Base-by-base conservation (phyloP, 2,888 invertebrate genomes). In the Penaeus monodon region DNA sequence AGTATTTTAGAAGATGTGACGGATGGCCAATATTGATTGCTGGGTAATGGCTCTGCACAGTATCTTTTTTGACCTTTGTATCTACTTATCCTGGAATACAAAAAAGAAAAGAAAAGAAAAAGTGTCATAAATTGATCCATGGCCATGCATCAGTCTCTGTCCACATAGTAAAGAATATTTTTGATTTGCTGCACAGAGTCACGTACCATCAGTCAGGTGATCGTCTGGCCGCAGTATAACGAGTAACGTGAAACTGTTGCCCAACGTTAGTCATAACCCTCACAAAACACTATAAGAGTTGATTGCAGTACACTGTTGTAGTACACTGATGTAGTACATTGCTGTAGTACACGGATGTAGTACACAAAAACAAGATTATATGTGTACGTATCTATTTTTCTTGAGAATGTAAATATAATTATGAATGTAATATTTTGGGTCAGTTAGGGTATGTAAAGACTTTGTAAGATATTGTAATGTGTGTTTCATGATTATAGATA, bases 391-490 rank as follows among this genome's bases (percentile, higher is more conserved):
- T 76, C 84, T 84, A 88, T 88, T 88, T 88, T 88, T 88, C 88
- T 84, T 88, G 88, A 88, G 84, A 88, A 66, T 88, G 88, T 88
- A 88, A 78, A 88, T 88, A 88, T 80, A 81, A 88, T 88, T 81
- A 84, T 88, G 88, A 84, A 80, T 88, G 88, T 88, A 88, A 83
- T 84, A 88, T 88, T 88, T 88, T 88, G 88, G 88, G 88, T 88
- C 88, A 81, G 78, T 84, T 81, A 88, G 84, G 84, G 88, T 88
- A 84, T 88, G 88, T 88, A 84, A 88, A 88, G 84, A 88, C 81
- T 84, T 88, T 88, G 88, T 84, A 88, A 88, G 88, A 84, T 88
- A 88, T 84, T 84, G 79, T 86, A 74, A 86, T 76, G 76, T 85
- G 85, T 81, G 77, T 86, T 86, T 86, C 73, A 85, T 81, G 64